A percentile compares a stretch with the other conserved stretches of the same genome.
Conservation (phyloP, 2,888 invertebrate species). For the Drosophila nr. perissopoda region DNA sequence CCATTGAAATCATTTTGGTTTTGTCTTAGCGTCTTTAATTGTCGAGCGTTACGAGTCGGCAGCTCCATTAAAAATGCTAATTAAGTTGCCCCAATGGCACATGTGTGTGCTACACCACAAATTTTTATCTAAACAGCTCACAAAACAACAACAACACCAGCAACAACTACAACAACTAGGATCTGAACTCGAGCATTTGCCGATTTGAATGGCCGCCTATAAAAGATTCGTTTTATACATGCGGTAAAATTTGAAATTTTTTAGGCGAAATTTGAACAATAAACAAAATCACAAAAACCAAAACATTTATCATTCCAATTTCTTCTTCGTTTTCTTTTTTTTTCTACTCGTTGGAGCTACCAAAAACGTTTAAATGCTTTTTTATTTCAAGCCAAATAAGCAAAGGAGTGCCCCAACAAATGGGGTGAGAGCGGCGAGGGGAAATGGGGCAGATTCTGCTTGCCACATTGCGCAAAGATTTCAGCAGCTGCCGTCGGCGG, state of each 20-base stretch:
- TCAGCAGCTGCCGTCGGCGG: slow-evolving; percentile 69
- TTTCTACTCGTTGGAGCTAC: slow-evolving; percentile 37
- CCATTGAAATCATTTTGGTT: slow-evolving; percentile 41
- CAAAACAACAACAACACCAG: slow-evolving; percentile 63
- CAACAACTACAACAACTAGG: slow-evolving; percentile 42
- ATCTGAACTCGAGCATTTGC: slow-evolving; percentile 58
- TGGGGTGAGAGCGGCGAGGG: background rate
- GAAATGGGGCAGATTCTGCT: slow-evolving; percentile 10
- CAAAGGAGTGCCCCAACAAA: slow-evolving; percentile 63
- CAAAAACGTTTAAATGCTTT: slow-evolving; percentile 78
- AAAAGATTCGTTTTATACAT: slow-evolving; percentile 74
- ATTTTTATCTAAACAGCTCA: slow-evolving; percentile 78
- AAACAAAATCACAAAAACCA: slow-evolving; percentile 82
- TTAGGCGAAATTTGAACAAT: slow-evolving; percentile 79
- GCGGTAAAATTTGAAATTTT: slow-evolving; percentile 75
- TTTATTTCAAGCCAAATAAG: slow-evolving; percentile 81
- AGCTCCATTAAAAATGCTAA: slow-evolving; percentile 81
- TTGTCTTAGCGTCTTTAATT: slow-evolving; percentile 67
- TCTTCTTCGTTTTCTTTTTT: slow-evolving; percentile 18
- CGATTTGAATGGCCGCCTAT: slow-evolving; percentile 66
- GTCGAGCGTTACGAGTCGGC: slow-evolving; percentile 75
- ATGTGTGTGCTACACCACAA: slow-evolving; percentile 74
- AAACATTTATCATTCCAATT: slow-evolving; percentile 80
- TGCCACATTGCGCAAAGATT: slow-evolving; percentile 77
- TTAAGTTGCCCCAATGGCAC: slow-evolving; percentile 78